phyloP scores from a whole-genome alignment of 2,888 invertebrate genomes.

The Pristionchus maxplancki region DNA sequence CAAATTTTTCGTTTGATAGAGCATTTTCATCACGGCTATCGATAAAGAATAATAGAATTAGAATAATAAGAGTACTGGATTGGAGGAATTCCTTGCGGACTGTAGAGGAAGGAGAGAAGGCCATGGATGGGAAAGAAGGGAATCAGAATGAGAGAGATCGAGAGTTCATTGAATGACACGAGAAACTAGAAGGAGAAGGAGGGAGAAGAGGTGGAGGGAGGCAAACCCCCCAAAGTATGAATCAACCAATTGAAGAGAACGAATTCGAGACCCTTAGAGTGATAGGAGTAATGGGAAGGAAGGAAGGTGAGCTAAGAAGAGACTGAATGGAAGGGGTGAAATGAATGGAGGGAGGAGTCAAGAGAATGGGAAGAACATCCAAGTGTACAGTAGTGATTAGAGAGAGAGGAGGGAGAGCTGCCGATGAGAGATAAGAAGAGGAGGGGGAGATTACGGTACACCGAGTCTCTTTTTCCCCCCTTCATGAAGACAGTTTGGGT shows the following conservation, averaged over 20 bases:
- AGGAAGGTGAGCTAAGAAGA: not conserved
- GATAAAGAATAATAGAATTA: not conserved
- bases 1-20: too few species aligned
- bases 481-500: not conserved
- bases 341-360: not conserved
- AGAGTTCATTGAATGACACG: conserved; percentile 17
- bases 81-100: conserved; percentile 14
- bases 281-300: conserved; percentile 25
- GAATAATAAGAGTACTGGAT: not conserved
- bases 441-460: conserved; percentile 46
- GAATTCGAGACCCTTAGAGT: not conserved
- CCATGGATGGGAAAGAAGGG: not conserved
- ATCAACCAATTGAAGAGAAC: conserved; percentile 19
- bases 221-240: conserved; percentile 10
- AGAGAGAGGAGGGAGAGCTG: conserved; percentile 17
- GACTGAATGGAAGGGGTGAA: conserved; percentile 13
- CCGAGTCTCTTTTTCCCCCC: conserved; percentile 2
- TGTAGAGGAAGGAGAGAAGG: conserved; percentile 41
- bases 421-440: conserved; percentile 9
- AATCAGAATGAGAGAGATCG: conserved; percentile 40
- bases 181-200: conserved; percentile 31
- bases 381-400: conserved; percentile 46
- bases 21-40: too few species aligned
- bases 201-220: conserved; percentile 22
- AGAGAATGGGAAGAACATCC: conserved; percentile 22